These are phyloP conservation scores for Synanceia verrucosa DNA, from an alignment of 2,797 vertebrate genomes.

Conservation along the genomic window DNA sequence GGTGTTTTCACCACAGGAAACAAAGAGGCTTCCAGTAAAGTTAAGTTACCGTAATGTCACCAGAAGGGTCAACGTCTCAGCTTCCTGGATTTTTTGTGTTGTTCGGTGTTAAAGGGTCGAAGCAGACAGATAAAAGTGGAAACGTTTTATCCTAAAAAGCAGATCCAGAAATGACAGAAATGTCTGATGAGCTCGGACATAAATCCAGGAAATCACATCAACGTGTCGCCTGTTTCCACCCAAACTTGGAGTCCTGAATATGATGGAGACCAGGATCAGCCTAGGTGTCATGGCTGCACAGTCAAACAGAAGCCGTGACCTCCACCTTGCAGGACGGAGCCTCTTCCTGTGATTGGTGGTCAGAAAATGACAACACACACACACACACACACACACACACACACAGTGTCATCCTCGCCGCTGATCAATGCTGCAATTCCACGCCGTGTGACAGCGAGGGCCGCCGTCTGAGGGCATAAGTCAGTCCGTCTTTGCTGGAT, in stretches of 20 bases:
- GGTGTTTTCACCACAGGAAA: too few relatives aligned
- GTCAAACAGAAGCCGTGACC: slow-evolving; percentile 24
- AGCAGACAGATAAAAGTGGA: not conserved
- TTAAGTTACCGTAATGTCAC: too few relatives aligned
- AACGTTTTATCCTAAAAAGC: too few relatives aligned
- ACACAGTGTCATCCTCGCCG: slow-evolving; percentile 7
- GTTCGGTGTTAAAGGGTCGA: too few relatives aligned
- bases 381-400: not conserved
- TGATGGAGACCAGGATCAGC: not conserved
- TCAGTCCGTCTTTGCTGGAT: slow-evolving; percentile 38
- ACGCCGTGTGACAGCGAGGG: slow-evolving; percentile 32
- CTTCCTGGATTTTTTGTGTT: too few relatives aligned
- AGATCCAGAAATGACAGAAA: not conserved
- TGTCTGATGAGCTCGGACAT: not conserved
- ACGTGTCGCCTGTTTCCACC: not conserved
- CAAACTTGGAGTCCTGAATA: not conserved
- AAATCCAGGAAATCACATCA: not conserved
- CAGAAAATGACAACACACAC: slow-evolving; percentile 29
- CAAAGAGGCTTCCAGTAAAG: too few relatives aligned
- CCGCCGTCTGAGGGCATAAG: slow-evolving; percentile 6
- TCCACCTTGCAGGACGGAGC: not conserved
- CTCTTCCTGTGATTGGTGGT: slow-evolving; percentile 48
- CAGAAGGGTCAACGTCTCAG: too few relatives aligned
- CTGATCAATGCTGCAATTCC: slow-evolving; percentile 57
- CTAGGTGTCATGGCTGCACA: slow-evolving; percentile 12